phyloP scores from a whole-genome alignment of 2,113 vertebrate genomes.

The Ariopsis seemanni region DNA sequence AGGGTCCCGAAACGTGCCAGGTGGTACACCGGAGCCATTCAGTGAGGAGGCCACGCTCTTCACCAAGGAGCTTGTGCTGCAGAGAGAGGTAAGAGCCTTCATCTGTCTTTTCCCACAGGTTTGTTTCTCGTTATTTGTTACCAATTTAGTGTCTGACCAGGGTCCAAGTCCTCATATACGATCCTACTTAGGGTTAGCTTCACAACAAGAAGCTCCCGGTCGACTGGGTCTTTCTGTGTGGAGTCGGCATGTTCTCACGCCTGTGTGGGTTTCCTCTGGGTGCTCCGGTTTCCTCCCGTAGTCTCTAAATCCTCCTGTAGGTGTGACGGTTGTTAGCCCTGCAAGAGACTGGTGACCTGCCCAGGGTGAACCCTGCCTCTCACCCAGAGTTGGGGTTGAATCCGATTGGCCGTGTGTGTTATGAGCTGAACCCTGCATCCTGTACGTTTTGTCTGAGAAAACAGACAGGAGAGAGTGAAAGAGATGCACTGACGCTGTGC shows the following conservation, averaged over 20 bases:
- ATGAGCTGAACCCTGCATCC: slow-evolving; percentile 6
- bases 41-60: slow-evolving; percentile 91
- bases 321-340: no score
- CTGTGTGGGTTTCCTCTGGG: no score
- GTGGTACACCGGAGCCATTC: slow-evolving; percentile 88
- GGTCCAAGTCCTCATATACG: background rate
- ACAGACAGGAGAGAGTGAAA: background rate
- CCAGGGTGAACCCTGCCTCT: no score
- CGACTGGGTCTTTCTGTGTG: no score
- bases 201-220: no score
- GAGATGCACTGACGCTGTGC: background rate
- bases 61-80: slow-evolving; percentile 96
- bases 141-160: background rate
- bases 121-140: background rate
- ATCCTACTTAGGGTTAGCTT: background rate
- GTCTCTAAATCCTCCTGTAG: no score
- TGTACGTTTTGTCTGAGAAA: slow-evolving; percentile 2
- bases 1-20: slow-evolving; percentile 84
- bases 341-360: no score
- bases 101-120: background rate
- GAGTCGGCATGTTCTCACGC: no score
- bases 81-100: slow-evolving; percentile 84
- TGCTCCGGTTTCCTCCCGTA: no score
- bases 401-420: background rate
- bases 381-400: background rate